Conservation (phyloP, 2,113 vertebrate genomes). For the Pardalotus punctatus region DNA sequence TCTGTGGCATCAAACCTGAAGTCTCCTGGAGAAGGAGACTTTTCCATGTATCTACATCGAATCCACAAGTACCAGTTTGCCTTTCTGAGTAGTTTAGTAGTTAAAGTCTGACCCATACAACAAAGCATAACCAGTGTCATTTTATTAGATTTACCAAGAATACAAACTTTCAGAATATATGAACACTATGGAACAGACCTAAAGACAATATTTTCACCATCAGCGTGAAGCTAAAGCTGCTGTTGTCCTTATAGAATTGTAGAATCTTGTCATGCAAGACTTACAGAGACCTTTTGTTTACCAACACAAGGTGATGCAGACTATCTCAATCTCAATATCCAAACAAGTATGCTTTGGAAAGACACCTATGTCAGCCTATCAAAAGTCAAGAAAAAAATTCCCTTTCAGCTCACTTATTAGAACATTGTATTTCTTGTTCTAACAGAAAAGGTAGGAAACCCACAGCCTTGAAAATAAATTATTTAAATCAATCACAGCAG, state of each 20-base stretch:
- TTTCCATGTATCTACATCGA: not conserved
- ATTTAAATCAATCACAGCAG: not conserved
- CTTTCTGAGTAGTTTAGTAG: not conserved
- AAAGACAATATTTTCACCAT: not conserved
- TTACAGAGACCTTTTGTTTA: not conserved
- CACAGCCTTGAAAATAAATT: not conserved
- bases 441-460: not conserved
- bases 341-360: not conserved
- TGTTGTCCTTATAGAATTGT: not conserved
- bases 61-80: not conserved
- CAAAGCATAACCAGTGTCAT: not conserved
- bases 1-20: not conserved
- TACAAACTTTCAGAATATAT: not conserved
- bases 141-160: not conserved
- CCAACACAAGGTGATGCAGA: not conserved
- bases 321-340: not conserved
- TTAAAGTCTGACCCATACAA: not conserved
- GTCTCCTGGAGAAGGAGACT: not conserved
- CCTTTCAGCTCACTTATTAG: not conserved
- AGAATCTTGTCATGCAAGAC: not conserved
- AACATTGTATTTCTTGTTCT: not conserved
- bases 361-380: not conserved
- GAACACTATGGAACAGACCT: not conserved
- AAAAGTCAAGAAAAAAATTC: not conserved
- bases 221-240: not conserved